Percentiles rank a stretch among this genome's conserved stretches.
These are phyloP conservation scores for Schizotus pectinicornis DNA, from an alignment of 2,888 invertebrate species.

Conservation along the genomic window DNA sequence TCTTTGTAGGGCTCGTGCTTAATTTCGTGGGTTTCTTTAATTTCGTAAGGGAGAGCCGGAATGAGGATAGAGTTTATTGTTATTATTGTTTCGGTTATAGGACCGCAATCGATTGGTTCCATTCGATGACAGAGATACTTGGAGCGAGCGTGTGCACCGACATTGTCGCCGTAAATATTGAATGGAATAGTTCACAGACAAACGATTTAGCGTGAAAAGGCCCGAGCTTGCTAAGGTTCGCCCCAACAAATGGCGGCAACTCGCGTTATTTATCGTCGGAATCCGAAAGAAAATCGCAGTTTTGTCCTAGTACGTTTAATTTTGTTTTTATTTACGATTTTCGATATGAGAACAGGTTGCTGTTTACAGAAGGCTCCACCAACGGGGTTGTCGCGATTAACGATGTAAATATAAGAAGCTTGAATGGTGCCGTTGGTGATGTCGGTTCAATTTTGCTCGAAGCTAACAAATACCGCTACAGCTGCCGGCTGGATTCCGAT, in stretches of 20 bases:
- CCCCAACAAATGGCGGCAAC: conserved; percentile 18
- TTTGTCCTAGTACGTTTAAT: conserved; percentile 24
- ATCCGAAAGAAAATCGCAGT: conserved; percentile 25
- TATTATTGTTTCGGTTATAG: conserved; percentile 9
- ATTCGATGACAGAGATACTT: conserved; percentile 21
- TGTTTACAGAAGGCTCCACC: background rate
- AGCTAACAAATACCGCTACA: background rate
- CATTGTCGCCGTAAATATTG: conserved; percentile 30
- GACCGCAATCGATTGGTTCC: conserved; percentile 3
- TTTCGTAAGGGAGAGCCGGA: no score
- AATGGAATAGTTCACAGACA: conserved; percentile 30
- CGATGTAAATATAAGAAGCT: conserved; percentile 1
- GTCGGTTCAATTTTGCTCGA: no score
- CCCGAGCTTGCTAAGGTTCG: conserved; percentile 20
- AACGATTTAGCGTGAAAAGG: conserved; percentile 31
- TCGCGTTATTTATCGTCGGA: conserved; percentile 27
- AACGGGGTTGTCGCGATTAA: conserved; percentile 9
- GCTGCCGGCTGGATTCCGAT: background rate
- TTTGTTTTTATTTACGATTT: conserved; percentile 31
- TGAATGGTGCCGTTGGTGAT: background rate
- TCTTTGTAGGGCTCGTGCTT: no score
- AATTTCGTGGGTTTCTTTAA: no score
- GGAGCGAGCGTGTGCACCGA: conserved; percentile 15
- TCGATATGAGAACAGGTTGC: conserved; percentile 18
- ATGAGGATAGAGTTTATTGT: no score